Base-by-base conservation (phyloP, 2,113 vertebrate genomes). In the Cephalopholis sonnerati region DNA sequence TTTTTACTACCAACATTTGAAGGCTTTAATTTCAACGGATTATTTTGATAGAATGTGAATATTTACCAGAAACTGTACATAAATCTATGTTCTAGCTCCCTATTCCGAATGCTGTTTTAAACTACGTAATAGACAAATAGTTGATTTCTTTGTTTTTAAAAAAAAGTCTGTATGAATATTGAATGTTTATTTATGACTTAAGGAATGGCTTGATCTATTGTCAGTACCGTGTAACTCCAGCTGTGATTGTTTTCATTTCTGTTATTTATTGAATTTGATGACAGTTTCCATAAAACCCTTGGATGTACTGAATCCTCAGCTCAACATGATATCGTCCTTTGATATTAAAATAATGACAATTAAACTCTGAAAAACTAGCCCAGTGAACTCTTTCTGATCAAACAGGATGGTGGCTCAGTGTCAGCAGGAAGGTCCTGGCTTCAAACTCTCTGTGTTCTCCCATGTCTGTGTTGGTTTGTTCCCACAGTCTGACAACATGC, bases 11-110 rank as follows among this genome's bases (percentile, higher is more conserved):
- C 29, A 64, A 80, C 76, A 17, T 84, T 85, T 88, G 39, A 71
- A 91, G 79, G 74, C 68, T 93, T 88, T 91, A 22, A 85, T 91
- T 90, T 92, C 24, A 79, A 69, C 58, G 85, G 87, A 90, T 89
- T 82, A 88, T 93, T 95, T 94, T 92, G 89, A 94, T 93, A 93
- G 92, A 93, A 90, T 90, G 91, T 94, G 82, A 87, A 91, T 90
- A 88, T 91, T 84, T 86, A 77, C 84, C 80, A 88, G 82, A 92
- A 81, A 73, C 70, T 95, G 95, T 94, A 94, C 70, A 92, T 90
- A 91, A 65, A 87, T 91, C 81, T 88, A 86, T 92, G 91, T 92
- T 89, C 76, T 90, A 94, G 91, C 82, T 90, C 76, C 73, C 41
- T 63, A 79, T 77, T 89, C 84, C 86, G 92, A 94, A 95, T 94